These are phyloP conservation scores for Halcyon malimbica DNA, from an alignment of 2,113 vertebrate genomes.

Conservation along the genomic window DNA sequence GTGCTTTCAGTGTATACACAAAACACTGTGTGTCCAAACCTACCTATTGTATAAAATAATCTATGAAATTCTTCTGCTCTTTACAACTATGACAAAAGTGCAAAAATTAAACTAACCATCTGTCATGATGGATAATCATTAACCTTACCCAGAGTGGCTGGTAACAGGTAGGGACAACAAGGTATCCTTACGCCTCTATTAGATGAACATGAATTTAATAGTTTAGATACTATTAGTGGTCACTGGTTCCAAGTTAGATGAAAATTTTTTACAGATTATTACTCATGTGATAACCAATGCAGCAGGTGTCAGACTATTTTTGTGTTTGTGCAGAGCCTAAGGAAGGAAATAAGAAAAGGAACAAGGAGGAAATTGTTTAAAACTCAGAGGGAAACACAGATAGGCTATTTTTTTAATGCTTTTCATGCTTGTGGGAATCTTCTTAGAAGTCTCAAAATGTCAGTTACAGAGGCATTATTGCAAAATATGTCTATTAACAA, in stretches of 20 bases:
- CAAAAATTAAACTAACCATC: background rate
- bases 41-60: background rate
- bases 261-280: background rate
- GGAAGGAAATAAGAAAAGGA: background rate
- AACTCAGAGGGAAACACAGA: background rate
- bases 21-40: background rate
- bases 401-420: background rate
- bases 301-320: background rate
- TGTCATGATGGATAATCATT: background rate
- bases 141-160: background rate
- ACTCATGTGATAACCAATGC: background rate
- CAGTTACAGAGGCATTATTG: background rate
- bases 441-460: background rate
- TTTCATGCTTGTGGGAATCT: background rate
- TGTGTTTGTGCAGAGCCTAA: background rate
- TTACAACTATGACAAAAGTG: background rate
- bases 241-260: background rate
- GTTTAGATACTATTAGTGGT: background rate
- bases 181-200: background rate
- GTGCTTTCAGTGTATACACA: background rate
- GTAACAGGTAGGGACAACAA: background rate
- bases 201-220: background rate
- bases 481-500: background rate
- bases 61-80: background rate
- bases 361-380: background rate